Evolutionary conservation across 2,888 invertebrate genomes (phyloP), one percentile per base, ranked within the genome.

Genomic region (Scrobipalpa costella): DNA sequence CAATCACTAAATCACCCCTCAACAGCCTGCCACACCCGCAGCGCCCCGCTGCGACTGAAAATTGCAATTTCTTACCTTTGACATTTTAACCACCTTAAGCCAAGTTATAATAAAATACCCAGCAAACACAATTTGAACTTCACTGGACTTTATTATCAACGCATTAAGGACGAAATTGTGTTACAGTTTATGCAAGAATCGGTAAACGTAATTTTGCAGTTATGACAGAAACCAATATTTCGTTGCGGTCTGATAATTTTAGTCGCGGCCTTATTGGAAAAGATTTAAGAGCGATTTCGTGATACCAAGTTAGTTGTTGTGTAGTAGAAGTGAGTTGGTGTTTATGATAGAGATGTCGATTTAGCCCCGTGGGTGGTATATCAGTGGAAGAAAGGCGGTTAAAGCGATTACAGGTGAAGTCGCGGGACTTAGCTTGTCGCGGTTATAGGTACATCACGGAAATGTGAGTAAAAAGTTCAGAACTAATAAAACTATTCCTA

Each of bases 31-130:
- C 50, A 13, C 50, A 27, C 50, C 50, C 50, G 13, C 50, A 52
- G 50, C 11, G 21, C 19, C 57, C 57, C 57, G 57, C 17, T 19
- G 57, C 13, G 34, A 36, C 57, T 19, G 21, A 17, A 58, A 58
- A 58, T 58, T 58, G 57, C 36, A 58, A 58, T 58, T 58, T 19
- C 57, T 58, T 58, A 58, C 57, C 57, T 58, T 58, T 58, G 57
- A 58, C 57, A 38, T 58, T 13, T 38, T 40, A 38, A 58, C 36
- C 40, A 17, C 40, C 57, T 38, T 19, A 19, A 17, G 17, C 38
- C 27, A 57, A 34, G 15, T 36, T 17, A 34, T 15, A 50, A 52
- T n/a, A n/a, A 52, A 27, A 52, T 8, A 21, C 50, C 21, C 50
- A 13, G 8, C 2, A 21, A 9, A 11, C 13, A 7, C 50, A 9